These are phyloP conservation scores for Microcebus jonahi DNA, from an alignment of 2,113 vertebrate genomes.

Conservation along the genomic window DNA sequence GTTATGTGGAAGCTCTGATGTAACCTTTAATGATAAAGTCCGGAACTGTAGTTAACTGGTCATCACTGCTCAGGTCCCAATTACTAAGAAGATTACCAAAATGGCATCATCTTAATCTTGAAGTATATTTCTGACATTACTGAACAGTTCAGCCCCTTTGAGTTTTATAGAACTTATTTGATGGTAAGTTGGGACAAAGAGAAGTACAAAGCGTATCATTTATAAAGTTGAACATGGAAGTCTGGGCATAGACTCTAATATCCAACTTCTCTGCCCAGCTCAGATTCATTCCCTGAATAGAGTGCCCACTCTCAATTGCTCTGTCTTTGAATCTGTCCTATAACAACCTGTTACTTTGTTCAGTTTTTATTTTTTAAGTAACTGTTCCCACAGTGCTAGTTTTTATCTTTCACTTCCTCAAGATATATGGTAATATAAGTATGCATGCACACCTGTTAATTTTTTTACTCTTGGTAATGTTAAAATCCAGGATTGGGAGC, in stretches of 20 bases:
- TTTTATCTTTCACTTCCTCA: constrained; percentile 15
- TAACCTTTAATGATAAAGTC: constrained; percentile 32
- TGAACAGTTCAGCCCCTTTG: neutral
- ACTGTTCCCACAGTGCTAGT: neutral
- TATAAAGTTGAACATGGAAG: constrained; percentile 13
- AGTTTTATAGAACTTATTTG: constrained; percentile 35
- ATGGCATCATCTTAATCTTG: constrained; percentile 68
- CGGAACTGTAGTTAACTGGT: constrained; percentile 30
- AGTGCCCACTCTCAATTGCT: neutral
- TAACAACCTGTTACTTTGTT: neutral
- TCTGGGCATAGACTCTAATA: neutral
- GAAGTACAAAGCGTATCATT: neutral
- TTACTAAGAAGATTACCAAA: constrained; percentile 34
- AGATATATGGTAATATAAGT: neutral
- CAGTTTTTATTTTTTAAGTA: neutral
- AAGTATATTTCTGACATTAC: constrained; percentile 30
- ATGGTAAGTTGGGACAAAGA: constrained; percentile 50
- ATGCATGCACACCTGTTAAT: neutral
- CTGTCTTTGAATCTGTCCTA: constrained; percentile 17
- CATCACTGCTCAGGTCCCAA: constrained; percentile 46
- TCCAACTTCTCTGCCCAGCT: neutral
- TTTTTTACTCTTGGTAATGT: constrained; percentile 37
- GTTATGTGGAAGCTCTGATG: constrained; percentile 31
- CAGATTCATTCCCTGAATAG: constrained; percentile 33
- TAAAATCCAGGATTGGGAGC: constrained; percentile 44